Base-by-base conservation (phyloP, 2,888 invertebrate species). In the Diadegma fenestrale region DNA sequence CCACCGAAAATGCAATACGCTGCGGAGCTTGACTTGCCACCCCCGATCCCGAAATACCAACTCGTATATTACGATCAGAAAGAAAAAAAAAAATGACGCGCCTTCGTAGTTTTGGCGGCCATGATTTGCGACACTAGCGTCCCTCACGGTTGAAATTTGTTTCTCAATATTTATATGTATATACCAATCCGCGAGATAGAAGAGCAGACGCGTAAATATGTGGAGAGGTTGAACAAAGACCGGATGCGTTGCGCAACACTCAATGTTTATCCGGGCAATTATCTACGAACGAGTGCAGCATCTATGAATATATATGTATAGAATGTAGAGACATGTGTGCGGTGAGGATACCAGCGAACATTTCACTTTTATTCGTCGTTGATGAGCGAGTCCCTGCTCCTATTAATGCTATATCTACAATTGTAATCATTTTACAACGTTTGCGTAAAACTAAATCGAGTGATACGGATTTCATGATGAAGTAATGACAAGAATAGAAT, bases 351-450 rank as follows among this genome's bases (percentile, higher is more conserved):
- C 85, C 75, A 84, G 71, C 66, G 82, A 87, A 86, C 90, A 90
- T 92, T 92, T 92, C 91, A 92, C 91, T 92, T 91, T 92, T 90
- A 90, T 91, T 90, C 89, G 30, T 33, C 80, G 82, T 73, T 75
- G 76, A 79, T 87, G 82, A 66, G 85, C 58, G 51, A 26, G 54
- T 58, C 63, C 43, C 37, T 48, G 48, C 22, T 66, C 58, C 64
- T 41, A 41, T 41, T 72, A 37, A 80, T 33, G 30, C 58, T 19
- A 64, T 63, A 54, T 58, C 66, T 69, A 68, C 63, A 54, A 41
- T 68, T 45, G 22, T 26, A 54, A 48, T 45, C 30, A n/a, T 68
- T 68, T 48, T 17, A 41, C 54, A 68, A 54, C 66, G 22, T 41
- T 54, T 26, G 26, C 45, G 51, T 30, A 69, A 41, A 58, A 68